These are phyloP conservation scores for Oikopleura dioica DNA, from an alignment of 23 tunicate genomes.

Conservation along the genomic window DNA sequence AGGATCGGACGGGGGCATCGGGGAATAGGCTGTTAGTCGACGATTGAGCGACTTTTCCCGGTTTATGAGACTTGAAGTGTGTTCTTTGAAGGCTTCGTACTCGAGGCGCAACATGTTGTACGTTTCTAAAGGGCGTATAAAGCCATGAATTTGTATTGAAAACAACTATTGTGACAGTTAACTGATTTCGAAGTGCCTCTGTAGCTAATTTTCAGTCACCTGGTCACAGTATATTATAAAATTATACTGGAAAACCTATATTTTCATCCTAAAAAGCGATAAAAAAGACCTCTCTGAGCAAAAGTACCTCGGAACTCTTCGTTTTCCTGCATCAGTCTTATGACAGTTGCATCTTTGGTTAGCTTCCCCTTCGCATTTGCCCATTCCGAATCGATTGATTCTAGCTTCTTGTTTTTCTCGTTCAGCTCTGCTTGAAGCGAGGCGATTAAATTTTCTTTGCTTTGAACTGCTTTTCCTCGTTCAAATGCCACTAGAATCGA, in stretches of 20 bases:
- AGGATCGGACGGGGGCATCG: background rate
- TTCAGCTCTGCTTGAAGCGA: background rate
- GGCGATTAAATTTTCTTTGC: background rate
- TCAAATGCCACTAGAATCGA: background rate
- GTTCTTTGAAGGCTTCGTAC: constrained; percentile 2
- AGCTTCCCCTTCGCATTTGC: background rate
- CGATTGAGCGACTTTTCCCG: background rate
- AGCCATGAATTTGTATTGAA: too few relatives aligned
- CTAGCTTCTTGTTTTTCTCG: background rate
- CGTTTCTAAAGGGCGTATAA: too few relatives aligned
- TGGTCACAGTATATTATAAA: too few relatives aligned
- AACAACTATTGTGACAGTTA: too few relatives aligned
- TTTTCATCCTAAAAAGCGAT: too few relatives aligned
- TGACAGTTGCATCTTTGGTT: background rate
- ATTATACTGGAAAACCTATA: too few relatives aligned
- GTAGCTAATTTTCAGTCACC: too few relatives aligned
- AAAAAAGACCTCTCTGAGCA: too few relatives aligned
- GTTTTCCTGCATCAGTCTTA: background rate
- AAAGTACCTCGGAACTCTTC: background rate
- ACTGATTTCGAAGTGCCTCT: too few relatives aligned
- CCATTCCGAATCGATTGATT: background rate
- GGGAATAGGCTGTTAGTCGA: background rate
- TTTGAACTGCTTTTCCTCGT: background rate
- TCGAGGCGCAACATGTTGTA: too few relatives aligned
- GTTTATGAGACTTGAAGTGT: background rate